Base-by-base conservation (phyloP, 2,888 invertebrate species). In the Notocelia uddmanniana region DNA sequence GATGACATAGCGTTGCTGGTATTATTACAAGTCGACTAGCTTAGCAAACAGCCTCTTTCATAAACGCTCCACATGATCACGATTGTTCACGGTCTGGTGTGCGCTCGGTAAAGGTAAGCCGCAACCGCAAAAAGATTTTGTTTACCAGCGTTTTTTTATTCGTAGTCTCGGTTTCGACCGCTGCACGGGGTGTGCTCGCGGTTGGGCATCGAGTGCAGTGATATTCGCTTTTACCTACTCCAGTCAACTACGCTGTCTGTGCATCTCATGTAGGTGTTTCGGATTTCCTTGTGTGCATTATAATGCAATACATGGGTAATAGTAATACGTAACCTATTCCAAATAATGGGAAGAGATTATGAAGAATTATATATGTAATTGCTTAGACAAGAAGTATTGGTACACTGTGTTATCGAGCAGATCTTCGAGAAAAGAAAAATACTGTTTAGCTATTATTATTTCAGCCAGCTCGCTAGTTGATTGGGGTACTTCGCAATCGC, bases 21-120 rank as follows among this genome's bases (percentile, higher is more conserved):
- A 82, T 89, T 86, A 89, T 86, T 86, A 85, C 85, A 86, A 83
- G 84, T 86, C 86, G 83, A 85, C 86, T 86, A 86, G 85, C 83
- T 89, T 86, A 85, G 87, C 89, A 92, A 89, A 90, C 88, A 87
- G 83, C 83, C 87, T 91, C 87, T 87, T 89, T 88, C 85, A 90
- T 87, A 89, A 90, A 88, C 85, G 87, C 87, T 87, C 85, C 87
- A 90, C 89, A 89, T 91, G 90, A 89, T 89, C 90, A 85, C 83
- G 88, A 91, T 92, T 90, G 89, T 93, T 91, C 92, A 92, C 87
- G 91, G 93, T 93, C 93, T 93, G 89, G 88, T 89, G 84, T 86
- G 87, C 87, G 87, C 89, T 80, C 81, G 81, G 87, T 84, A 91
- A 91, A 92, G 90, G 90, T 88, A 86, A 89, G 89, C 91, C 92